Base-by-base conservation (phyloP, 2,888 invertebrate genomes). In the Amphiduros pacificus region DNA sequence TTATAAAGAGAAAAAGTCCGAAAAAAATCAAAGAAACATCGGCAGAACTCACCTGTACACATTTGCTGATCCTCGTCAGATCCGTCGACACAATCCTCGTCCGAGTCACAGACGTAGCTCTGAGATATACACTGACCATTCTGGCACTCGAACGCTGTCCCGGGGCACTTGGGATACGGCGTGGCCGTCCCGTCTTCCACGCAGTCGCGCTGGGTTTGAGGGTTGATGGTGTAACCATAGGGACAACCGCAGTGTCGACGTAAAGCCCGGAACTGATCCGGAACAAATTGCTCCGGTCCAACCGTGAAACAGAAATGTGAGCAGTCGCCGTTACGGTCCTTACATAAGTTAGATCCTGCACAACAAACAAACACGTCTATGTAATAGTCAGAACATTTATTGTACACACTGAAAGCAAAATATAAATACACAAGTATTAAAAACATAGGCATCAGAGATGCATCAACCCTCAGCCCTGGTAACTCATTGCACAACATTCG, bases 291-390 rank as follows among this genome's bases (percentile, higher is more conserved):
- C 61, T 65, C 1, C 50, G 64, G 14, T 32, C 40, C 26, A 2
- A 94, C 86, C 0, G 94, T 93, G 79, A 98, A 99, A 80, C 99
- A 99, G 55, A 99, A 88, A 77, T 97, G 95, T 67, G 93, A 90
- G 79, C 98, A 99, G 68, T 91, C 92, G 0, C 95, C 95, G 76
- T 94, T 94, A 77, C 64, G 48, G n/a, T 48, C n/a, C 2, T 9
- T 9, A 41, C 64, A 64, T 14, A 56, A 60, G 40, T 54, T 59
- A 20, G 49, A 6, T 1, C 32, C 58, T 53, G 57, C 2, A 60
- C n/a, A n/a, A n/a, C n/a, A n/a, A n/a, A n/a, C n/a, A n/a, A n/a
- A n/a, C n/a, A n/a, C n/a, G n/a, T n/a, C n/a, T n/a, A n/a, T n/a
- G n/a, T n/a, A n/a, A n/a, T n/a, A n/a, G n/a, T n/a, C n/a, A n/a